phyloP scores from a whole-genome alignment of 2,113 vertebrate species.

The Hydrolagus affinis region DNA sequence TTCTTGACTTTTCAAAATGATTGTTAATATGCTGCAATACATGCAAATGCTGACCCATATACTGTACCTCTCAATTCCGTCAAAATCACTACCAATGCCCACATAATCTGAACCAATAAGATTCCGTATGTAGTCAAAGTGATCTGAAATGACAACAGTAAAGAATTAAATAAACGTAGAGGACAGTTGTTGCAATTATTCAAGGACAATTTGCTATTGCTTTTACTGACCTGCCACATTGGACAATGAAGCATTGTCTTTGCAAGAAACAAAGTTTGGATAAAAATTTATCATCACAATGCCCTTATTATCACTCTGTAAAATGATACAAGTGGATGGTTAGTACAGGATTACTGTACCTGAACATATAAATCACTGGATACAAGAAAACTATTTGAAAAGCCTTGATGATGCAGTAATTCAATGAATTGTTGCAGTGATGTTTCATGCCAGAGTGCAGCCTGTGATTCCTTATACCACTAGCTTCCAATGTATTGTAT shows the following conservation, averaged over 20 bases:
- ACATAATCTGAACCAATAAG: slow-evolving; percentile 16
- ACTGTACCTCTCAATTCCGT: slow-evolving; percentile 27
- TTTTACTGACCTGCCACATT: slow-evolving; percentile 32
- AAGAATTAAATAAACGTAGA: neutral
- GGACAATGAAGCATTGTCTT: slow-evolving; percentile 21
- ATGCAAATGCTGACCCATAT: neutral
- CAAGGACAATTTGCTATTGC: neutral
- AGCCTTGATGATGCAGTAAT: neutral
- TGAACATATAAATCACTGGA: neutral
- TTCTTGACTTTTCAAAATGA: neutral
- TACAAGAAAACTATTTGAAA: neutral
- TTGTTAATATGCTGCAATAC: neutral
- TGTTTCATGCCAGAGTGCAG: neutral
- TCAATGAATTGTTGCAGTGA: neutral
- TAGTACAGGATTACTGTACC: neutral
- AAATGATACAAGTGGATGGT: neutral
- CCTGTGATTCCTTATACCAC: neutral
- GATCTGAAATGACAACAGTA: slow-evolving; percentile 20
- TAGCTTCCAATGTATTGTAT: neutral
- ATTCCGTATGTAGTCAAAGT: slow-evolving; percentile 24
- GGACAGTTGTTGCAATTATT: neutral
- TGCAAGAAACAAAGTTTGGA: slow-evolving; percentile 28
- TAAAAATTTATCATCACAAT: slow-evolving; percentile 34
- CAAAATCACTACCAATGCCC: slow-evolving; percentile 32
- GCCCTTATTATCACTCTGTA: slow-evolving; percentile 22